phyloP scores from a whole-genome alignment of 2,888 invertebrate species.

The Leptinotarsa haldemani region DNA sequence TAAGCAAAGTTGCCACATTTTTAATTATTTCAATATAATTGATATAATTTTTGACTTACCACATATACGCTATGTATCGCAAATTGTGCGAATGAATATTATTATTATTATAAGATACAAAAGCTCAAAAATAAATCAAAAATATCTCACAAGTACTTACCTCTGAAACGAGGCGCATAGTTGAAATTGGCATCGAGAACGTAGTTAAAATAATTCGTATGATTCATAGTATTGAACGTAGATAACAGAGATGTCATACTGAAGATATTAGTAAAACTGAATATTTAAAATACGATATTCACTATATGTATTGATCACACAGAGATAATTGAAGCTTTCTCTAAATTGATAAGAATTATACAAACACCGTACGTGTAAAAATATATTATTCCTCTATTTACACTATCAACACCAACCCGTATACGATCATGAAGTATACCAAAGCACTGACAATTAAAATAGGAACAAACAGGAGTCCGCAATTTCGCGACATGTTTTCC shows the following conservation, averaged over 20 bases:
- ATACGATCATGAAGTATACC: conserved; percentile 57
- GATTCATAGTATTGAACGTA: conserved; percentile 52
- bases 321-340: conserved; percentile 61
- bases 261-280: conserved; percentile 62
- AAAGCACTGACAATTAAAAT: conserved; percentile 56
- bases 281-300: conserved; percentile 65
- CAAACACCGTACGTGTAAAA: conserved; percentile 44
- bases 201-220: conserved; percentile 58
- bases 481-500: conserved; percentile 30
- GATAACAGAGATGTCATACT: conserved; percentile 63
- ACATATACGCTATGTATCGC: too few relatives aligned
- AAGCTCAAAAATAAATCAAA: background rate
- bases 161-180: conserved; percentile 44
- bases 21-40: too few relatives aligned
- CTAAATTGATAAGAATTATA: conserved; percentile 58
- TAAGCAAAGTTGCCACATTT: too few relatives aligned
- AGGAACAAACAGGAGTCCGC: conserved; percentile 50
- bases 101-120: too few relatives aligned
- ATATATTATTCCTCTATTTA: conserved; percentile 40
- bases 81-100: too few relatives aligned
- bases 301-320: conserved; percentile 60
- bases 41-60: too few relatives aligned
- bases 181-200: conserved; percentile 50
- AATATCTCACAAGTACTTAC: conserved; percentile 49
- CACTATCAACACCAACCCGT: conserved; percentile 54